A percentile compares a stretch with the other conserved stretches of the same genome.
Conservation (phyloP, 2,888 invertebrate species). For the Zygogramma bicolorata region DNA sequence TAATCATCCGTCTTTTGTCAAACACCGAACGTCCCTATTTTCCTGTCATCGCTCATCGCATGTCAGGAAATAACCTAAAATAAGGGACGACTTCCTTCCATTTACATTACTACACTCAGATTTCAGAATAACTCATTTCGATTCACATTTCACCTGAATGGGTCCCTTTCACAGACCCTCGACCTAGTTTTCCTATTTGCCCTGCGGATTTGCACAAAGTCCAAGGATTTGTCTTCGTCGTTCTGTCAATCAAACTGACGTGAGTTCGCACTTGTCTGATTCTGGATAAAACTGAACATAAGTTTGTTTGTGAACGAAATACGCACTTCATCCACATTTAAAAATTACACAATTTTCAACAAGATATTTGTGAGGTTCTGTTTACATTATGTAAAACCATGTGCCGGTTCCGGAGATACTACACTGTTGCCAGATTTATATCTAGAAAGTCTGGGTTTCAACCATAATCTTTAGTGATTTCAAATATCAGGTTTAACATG, state of each 20-base stretch:
- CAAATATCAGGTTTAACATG: too few relatives aligned
- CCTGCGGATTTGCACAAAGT: conserved; percentile 15
- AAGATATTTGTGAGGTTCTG: background rate
- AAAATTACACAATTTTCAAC: background rate
- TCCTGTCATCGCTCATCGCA: background rate
- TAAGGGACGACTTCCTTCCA: conserved; percentile 15
- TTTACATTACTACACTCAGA: too few relatives aligned
- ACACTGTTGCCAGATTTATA: background rate
- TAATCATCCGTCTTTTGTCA: background rate
- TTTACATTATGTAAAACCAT: background rate
- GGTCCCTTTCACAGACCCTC: conserved; percentile 15
- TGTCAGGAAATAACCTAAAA: conserved; percentile 21
- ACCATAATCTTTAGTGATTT: too few relatives aligned
- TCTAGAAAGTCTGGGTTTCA: background rate
- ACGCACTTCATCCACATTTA: background rate
- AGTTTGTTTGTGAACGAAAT: background rate
- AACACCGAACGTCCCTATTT: background rate
- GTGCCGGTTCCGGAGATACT: background rate
- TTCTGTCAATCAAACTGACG: conserved; percentile 18
- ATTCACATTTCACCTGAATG: conserved; percentile 25
- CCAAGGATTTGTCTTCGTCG: background rate
- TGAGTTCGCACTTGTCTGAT: conserved; percentile 22
- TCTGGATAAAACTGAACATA: background rate
- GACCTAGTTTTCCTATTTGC: conserved; percentile 27
- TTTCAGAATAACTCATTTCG: background rate